Evolutionary conservation across 2,888 invertebrate species (phyloP).

Genomic region (Lithophane ornitopus): DNA sequence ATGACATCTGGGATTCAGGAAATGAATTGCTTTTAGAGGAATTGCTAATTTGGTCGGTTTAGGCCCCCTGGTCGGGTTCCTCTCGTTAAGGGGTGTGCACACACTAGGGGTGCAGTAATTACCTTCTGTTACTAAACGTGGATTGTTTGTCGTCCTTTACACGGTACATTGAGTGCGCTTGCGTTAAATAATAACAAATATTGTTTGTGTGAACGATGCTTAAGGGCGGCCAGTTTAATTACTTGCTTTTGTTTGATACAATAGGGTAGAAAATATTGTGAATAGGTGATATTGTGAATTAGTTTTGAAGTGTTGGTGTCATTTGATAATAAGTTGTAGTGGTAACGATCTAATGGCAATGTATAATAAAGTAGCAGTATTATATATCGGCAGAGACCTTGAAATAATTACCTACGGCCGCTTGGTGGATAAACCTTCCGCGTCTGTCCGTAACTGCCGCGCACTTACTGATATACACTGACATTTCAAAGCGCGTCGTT

Average conservation of each 20-base stretch:
- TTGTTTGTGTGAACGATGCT: conserved; percentile 78
- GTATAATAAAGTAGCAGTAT: no score
- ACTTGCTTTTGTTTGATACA: conserved; percentile 72
- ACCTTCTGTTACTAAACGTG: conserved; percentile 80
- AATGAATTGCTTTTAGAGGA: no score
- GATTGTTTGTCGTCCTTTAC: conserved; percentile 78
- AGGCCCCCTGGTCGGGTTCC: conserved; percentile 70
- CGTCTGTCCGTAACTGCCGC: no score
- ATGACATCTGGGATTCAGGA: no score
- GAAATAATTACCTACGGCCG: no score
- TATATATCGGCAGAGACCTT: no score
- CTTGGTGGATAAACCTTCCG: no score
- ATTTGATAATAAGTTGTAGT: conserved; percentile 18
- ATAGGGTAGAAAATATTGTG: conserved; percentile 40
- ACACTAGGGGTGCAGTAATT: conserved; percentile 82
- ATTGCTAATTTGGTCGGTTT: no score
- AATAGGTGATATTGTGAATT: conserved; percentile 37
- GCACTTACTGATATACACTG: no score
- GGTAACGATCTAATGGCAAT: conserved; percentile 3
- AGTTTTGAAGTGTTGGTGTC: conserved; percentile 28
- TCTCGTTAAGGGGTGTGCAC: conserved; percentile 77
- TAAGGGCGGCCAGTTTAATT: conserved; percentile 80
- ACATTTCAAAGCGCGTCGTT: no score
- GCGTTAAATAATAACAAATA: conserved; percentile 86
- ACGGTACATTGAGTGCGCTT: conserved; percentile 76